phyloP scores from a whole-genome alignment of 2,797 vertebrate genomes.

The Euphonia xanthogaster region DNA sequence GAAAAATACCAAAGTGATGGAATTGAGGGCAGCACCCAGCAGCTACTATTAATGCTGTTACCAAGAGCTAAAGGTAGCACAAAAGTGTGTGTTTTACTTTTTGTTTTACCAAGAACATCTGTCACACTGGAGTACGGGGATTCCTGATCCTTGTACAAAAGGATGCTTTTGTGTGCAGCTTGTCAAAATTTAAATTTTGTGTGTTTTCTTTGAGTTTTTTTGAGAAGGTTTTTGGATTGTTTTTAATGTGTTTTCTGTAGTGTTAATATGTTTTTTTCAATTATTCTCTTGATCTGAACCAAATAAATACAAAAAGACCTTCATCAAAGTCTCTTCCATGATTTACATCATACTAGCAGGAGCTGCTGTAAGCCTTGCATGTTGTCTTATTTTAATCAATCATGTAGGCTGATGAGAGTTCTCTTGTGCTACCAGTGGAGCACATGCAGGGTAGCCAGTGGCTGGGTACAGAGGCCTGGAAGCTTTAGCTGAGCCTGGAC shows the following conservation, averaged over 20 bases:
- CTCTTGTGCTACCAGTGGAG: neutral
- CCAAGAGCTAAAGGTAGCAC: neutral
- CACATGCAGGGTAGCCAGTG: neutral
- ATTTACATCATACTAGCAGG: neutral
- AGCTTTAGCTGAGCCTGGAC: neutral
- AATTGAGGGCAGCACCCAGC: neutral
- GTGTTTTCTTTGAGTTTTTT: neutral
- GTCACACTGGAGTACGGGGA: neutral
- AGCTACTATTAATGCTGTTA: neutral
- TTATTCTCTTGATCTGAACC: neutral
- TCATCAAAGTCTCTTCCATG: neutral
- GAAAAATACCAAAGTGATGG: neutral
- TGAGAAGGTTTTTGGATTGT: fast-evolving
- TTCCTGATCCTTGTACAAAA: neutral
- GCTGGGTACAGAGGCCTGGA: neutral
- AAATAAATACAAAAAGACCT: neutral
- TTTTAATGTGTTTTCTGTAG: neutral
- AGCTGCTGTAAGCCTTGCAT: neutral
- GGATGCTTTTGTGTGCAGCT: neutral
- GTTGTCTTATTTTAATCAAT: neutral
- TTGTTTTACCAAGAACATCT: neutral
- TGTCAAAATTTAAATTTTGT: neutral
- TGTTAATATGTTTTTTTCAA: neutral
- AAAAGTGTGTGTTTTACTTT: neutral
- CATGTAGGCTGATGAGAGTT: neutral